A percentile compares a stretch with the other conserved stretches of the same genome.
Evolutionary conservation across 1,140 invertebrate genomes (phyloP).

Genomic region (Lamellibrachia luymesi): DNA sequence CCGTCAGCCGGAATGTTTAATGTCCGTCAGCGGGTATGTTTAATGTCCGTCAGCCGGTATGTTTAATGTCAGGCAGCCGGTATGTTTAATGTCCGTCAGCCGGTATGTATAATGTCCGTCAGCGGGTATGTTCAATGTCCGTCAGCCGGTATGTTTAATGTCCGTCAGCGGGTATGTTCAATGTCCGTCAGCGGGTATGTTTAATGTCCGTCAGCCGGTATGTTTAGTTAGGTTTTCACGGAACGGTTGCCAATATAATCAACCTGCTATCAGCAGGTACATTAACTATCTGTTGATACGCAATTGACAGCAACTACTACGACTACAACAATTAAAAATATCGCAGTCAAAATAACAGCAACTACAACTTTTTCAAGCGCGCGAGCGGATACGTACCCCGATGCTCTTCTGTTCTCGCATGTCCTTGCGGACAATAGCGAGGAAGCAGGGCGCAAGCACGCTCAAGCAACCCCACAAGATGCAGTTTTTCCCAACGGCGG

Average conservation of each 20-base stretch:
- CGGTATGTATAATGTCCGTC: no score
- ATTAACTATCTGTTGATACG: not conserved
- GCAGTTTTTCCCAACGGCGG: slow-evolving; percentile 23
- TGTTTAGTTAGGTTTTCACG: not conserved
- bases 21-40: no score
- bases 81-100: no score
- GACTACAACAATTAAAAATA: not conserved
- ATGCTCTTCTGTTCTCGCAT: slow-evolving; percentile 26
- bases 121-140: no score
- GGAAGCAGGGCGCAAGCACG: slow-evolving; percentile 17
- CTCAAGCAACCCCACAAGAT: slow-evolving; percentile 21
- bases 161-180: no score
- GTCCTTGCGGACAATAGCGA: slow-evolving; percentile 18
- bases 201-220: not conserved
- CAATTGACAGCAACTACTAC: not conserved
- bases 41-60: no score
- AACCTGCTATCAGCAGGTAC: not conserved
- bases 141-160: no score
- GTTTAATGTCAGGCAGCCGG: not conserved
- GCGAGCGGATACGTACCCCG: not conserved
- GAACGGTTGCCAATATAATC: not conserved
- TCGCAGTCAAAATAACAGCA: not conserved
- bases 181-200: no score
- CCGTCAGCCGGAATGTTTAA: no score
- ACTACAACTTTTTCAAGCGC: not conserved